Evolutionary conservation across 2,888 invertebrate species (phyloP).

Genomic region (Choreutis nemorana): DNA sequence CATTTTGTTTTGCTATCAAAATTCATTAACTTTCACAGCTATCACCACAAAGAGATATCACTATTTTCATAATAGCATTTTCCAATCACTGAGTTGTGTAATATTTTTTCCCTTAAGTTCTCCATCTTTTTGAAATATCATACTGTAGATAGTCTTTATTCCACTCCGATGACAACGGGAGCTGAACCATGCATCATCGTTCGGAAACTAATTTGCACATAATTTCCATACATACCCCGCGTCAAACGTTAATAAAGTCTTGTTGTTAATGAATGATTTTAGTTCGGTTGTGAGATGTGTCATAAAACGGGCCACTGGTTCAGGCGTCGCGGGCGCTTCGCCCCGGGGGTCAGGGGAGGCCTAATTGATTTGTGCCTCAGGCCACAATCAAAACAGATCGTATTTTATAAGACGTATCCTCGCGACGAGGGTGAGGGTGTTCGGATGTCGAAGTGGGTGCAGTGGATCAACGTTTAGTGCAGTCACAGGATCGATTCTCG

Average conservation of each 20-base stretch:
- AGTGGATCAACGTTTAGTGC: slow-evolving; percentile 7
- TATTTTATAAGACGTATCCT: slow-evolving; percentile 64
- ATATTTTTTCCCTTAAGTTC: no score
- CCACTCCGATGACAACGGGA: no score
- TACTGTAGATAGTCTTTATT: no score
- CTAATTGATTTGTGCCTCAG: slow-evolving; percentile 68
- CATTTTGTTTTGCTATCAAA: no score
- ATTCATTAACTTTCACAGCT: no score
- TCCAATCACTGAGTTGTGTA: no score
- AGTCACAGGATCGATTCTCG: slow-evolving; percentile 29
- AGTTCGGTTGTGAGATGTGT: slow-evolving; percentile 56
- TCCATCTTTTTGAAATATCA: no score
- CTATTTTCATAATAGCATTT: no score
- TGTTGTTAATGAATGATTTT: slow-evolving; percentile 62
- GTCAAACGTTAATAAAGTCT: slow-evolving; percentile 59
- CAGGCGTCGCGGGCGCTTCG: slow-evolving; percentile 45
- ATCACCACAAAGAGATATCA: no score
- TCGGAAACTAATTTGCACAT: no score
- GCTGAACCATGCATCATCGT: no score
- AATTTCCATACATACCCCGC: no score
- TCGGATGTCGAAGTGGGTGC: slow-evolving; percentile 13
- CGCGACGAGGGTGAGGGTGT: slow-evolving; percentile 42
- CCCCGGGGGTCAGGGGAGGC: slow-evolving; percentile 46
- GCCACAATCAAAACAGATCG: slow-evolving; percentile 69
- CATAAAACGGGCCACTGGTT: slow-evolving; percentile 65